Percentiles rank a stretch among this genome's conserved stretches.
Evolutionary conservation across 2,797 vertebrate species (phyloP).

Genomic region (Gymnothorax reevesii): DNA sequence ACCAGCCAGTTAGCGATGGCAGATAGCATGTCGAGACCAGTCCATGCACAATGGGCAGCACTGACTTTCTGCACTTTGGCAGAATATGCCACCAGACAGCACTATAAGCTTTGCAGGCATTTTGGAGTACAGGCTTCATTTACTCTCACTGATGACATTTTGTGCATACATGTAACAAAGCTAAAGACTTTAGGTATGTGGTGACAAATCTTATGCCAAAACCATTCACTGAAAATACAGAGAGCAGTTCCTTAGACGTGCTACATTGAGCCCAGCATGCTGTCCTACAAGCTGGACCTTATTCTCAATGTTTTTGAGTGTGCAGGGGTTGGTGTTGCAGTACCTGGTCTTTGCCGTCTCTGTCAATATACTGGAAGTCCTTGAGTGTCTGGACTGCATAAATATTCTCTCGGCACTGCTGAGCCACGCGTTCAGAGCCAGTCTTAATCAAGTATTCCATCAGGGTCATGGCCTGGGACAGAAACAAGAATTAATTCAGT

Average conservation of each 20-base stretch:
- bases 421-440: constrained; percentile 89
- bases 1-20: not conserved
- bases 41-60: not conserved
- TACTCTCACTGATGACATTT: not conserved
- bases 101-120: not conserved
- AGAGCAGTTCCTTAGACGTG: not conserved
- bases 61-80: not conserved
- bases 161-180: not conserved
- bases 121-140: not conserved
- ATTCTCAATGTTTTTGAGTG: not conserved
- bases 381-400: constrained; percentile 92
- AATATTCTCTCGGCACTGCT: constrained; percentile 93
- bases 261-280: not conserved
- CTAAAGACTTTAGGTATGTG: not conserved
- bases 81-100: not conserved
- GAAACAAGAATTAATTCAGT: constrained; percentile 20
- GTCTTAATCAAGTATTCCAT: constrained; percentile 96
- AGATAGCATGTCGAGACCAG: not conserved
- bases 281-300: not conserved
- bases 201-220: not conserved
- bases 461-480: constrained; percentile 87
- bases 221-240: not conserved
- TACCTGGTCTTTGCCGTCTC: constrained; percentile 92
- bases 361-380: constrained; percentile 91
- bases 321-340: not conserved